Evolutionary conservation across 2,797 vertebrate genomes (phyloP).

Genomic region (Gallinago nigripennis): DNA sequence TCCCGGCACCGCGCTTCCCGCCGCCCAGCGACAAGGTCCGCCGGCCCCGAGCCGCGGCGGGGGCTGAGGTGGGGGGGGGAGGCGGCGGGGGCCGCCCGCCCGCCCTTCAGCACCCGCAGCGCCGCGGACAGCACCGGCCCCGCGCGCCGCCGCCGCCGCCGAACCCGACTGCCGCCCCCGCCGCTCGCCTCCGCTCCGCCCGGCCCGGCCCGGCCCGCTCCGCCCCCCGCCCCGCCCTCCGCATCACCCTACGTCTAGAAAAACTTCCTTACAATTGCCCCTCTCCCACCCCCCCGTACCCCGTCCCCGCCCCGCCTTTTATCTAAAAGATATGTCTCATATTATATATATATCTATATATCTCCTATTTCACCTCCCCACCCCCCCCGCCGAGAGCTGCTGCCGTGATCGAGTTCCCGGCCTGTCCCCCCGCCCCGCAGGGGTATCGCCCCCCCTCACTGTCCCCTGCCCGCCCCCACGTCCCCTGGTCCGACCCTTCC

Average conservation of each 20-base stretch:
- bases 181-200: conserved; percentile 4
- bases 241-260: neutral
- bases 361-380: neutral
- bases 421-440: accelerated
- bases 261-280: neutral
- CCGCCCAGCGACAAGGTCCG: neutral
- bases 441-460: too few relatives aligned
- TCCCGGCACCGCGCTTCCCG: neutral
- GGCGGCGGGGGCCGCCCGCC: neutral
- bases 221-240: neutral
- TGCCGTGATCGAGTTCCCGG: accelerated
- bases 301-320: neutral
- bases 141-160: neutral
- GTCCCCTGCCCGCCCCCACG: too few relatives aligned
- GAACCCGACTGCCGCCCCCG: conserved; percentile 32
- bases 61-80: neutral
- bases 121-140: conserved; percentile 65
- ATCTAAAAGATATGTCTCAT: too few relatives aligned
- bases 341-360: too few relatives aligned
- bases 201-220: neutral
- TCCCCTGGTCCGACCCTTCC: neutral
- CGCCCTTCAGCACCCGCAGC: conserved; percentile 66
- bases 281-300: too few relatives aligned
- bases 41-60: neutral
- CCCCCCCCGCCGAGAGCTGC: neutral